Base-by-base conservation (phyloP, 2,113 vertebrate genomes). In the Caloenas nicobarica region DNA sequence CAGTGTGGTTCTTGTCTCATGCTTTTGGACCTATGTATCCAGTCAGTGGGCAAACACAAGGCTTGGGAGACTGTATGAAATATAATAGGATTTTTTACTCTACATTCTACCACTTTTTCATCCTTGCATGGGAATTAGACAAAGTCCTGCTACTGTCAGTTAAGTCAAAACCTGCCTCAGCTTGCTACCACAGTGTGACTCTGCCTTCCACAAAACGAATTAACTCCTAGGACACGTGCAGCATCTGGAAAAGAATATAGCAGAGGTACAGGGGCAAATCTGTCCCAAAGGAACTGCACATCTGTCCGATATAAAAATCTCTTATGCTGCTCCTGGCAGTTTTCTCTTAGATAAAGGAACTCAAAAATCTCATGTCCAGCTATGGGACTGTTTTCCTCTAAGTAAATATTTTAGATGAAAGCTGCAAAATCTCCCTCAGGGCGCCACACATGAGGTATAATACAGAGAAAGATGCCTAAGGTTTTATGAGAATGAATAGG, bases 21-120 rank as follows among this genome's bases (percentile, higher is more conserved):
- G 29, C 23, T 26, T 74, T 56, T 46, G 25, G 3, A n/a, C 31
- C 4, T 15, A 21, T 1, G 0, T 29, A 29, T 34, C 31, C 25
- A 46, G 19, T 6, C 36, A 66, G 25, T 22, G 29, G 66, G 61
- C 6, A 72, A 62, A 40, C 11, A 15, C 12, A 23, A 33, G 28
- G 22, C n/a, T 26, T 68, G 46, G 17, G 28, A 44, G n/a, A 21
- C 34, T 61, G 3, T 44, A 29, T 56, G 11, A 78, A 60, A 8
- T 12, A 36, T 4, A 4, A 7, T 19, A 36, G 17, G 34, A 13
- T 7, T 58, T 51, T 33, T 31, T 28, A 7, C 11, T 81, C 56
- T 40, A 38, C 58, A 79, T 57, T n/a, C 18, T 53, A 36, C 2
- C 28, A 17, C 31, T 76, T 71, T 13, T 57, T 7, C 16, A 11